Evolutionary conservation across 2,797 vertebrate genomes (phyloP), one percentile per base, ranked within the genome.

Genomic region (Cirrhinus mrigala): DNA sequence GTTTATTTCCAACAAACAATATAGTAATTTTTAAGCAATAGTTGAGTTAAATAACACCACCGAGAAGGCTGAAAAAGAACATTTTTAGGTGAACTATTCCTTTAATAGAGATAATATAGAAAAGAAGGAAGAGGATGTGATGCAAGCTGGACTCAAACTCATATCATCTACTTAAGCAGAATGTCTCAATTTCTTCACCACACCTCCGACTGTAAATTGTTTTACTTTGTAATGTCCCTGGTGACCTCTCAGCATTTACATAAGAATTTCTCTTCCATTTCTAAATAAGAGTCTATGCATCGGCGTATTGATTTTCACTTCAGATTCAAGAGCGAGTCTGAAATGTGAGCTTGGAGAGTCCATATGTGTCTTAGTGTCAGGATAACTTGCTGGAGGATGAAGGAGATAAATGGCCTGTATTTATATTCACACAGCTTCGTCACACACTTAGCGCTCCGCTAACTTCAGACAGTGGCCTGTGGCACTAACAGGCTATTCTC

Each of bases 351-450:
- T 71, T 22, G 29, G 82, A 87, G 44, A 71, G 75, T 70, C 60
- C 81, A 79, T 75, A 81, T 82, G 50, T 60, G 73, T 54, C 60
- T 87, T 83, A 62, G 52, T 71, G 54, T 85, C 81, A 84, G 74
- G 70, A 68, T 86, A 88, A 85, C 85, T 84, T 82, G 82, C 85
- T 77, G 79, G 74, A 89, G 75, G 54, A 75, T 75, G 85, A 62
- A 66, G 3, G 48, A 91, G 90, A 93, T 91, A 66, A 92, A 92
- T 86, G 22, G 33, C 78, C 90, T 70, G 87, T 88, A 90, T 90
- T 91, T 87, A 90, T 90, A 93, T 91, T 91, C 84, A 71, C 64
- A 87, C 62, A 69, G 84, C 62, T 86, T 87, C 87, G 68, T 84
- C 83, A 54, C 71, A 54, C 46, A 50, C 37, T 82, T 48, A 68